These are phyloP conservation scores for Conger conger DNA, from an alignment of 2,113 vertebrate species.

Conservation along the genomic window DNA sequence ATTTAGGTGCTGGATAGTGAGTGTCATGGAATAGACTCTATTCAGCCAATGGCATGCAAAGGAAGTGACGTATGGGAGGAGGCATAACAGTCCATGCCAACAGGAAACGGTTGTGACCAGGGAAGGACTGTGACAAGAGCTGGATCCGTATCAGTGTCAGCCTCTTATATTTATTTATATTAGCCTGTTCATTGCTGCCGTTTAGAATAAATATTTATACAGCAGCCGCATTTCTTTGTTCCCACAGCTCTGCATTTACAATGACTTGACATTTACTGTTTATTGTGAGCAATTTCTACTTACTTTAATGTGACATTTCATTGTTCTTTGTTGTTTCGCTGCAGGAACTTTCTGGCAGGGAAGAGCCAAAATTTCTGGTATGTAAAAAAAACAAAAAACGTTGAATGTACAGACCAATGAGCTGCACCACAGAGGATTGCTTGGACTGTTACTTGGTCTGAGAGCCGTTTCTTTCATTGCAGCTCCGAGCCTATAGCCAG, in stretches of 20 bases:
- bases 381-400: slow-evolving; percentile 1
- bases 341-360: slow-evolving; percentile 32
- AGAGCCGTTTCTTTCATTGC: slow-evolving; percentile 45
- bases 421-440: background rate
- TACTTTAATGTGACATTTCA: background rate
- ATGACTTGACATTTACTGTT: background rate
- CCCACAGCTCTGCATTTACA: background rate
- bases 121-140: background rate
- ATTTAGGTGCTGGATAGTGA: background rate
- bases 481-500: slow-evolving; percentile 79
- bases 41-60: background rate
- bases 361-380: slow-evolving; percentile 44
- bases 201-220: slow-evolving; percentile 6
- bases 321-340: slow-evolving; percentile 10
- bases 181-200: background rate
- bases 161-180: background rate
- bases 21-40: background rate
- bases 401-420: background rate
- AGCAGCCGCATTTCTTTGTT: background rate
- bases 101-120: background rate
- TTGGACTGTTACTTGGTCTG: background rate
- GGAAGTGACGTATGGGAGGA: background rate
- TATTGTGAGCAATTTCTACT: background rate
- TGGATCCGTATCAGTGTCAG: background rate
- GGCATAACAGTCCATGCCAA: background rate